Evolutionary conservation across 2,888 invertebrate species (phyloP).

Genomic region (Athalia circularis): DNA sequence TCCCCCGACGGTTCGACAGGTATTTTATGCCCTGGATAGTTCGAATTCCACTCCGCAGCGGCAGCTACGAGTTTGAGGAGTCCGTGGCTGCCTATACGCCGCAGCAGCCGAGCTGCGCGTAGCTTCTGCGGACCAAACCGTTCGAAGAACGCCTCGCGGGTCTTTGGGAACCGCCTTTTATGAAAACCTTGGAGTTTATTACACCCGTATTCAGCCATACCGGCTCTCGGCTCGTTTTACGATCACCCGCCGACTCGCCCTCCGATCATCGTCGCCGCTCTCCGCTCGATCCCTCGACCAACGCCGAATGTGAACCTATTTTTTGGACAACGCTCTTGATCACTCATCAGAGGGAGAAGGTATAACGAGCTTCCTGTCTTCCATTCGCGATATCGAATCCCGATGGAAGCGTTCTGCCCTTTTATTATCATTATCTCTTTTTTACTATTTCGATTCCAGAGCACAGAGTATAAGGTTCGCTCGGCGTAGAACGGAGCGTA

Average conservation of each 20-base stretch:
- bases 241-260: constrained; percentile 9
- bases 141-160: not conserved
- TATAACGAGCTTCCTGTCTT: not conserved
- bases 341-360: not conserved
- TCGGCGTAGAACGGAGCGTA: no score
- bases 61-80: not conserved
- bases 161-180: constrained; percentile 16
- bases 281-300: not conserved
- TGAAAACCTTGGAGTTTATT: constrained; percentile 41
- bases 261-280: not conserved
- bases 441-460: not conserved
- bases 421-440: not conserved
- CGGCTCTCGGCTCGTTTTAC: constrained; percentile 33
- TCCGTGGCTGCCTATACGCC: not conserved
- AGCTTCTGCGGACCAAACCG: not conserved
- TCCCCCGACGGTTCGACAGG: not conserved
- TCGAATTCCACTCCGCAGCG: constrained; percentile 13
- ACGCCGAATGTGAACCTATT: not conserved
- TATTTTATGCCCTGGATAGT: constrained; percentile 15
- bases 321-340: not conserved
- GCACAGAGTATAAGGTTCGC: no score
- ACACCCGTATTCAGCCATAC: constrained; percentile 27
- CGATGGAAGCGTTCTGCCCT: no score
- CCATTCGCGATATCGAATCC: not conserved
- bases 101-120: constrained; percentile 14